Evolutionary conservation across 2,797 vertebrate species (phyloP).

Genomic region (Crypturellus tataupa): DNA sequence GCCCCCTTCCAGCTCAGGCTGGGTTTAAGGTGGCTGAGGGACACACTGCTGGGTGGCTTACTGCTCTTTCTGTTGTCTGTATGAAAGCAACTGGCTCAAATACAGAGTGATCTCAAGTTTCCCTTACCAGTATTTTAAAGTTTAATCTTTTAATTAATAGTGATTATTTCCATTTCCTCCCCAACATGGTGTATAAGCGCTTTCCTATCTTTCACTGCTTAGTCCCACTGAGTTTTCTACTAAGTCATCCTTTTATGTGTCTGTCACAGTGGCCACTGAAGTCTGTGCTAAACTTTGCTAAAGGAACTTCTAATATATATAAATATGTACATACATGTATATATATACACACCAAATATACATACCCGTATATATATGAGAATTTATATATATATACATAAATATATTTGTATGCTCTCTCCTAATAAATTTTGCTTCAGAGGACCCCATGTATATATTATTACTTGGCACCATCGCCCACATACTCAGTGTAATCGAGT

Average conservation of each 20-base stretch:
- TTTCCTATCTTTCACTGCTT: not conserved
- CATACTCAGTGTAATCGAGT: slow-evolving; percentile 6
- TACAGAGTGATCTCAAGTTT: not conserved
- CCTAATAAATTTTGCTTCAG: not conserved
- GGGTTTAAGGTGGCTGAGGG: not conserved
- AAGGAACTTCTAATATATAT: not conserved
- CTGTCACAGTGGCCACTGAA: not conserved
- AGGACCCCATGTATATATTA: not conserved
- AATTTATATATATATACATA: not conserved
- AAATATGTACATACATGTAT: not conserved
- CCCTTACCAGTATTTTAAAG: not conserved
- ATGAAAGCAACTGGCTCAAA: not conserved
- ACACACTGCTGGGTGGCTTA: not conserved
- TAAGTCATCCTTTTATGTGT: not conserved
- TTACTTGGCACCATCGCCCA: not conserved
- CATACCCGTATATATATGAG: not conserved
- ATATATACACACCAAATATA: too few species aligned
- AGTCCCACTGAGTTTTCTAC: not conserved
- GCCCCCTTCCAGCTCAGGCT: not conserved
- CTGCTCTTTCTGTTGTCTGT: not conserved
- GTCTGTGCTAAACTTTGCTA: not conserved
- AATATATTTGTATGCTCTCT: not conserved
- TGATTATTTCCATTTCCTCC: not conserved
- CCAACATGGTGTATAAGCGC: fast-evolving
- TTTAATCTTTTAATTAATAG: not conserved